Evolutionary conservation across 2,888 invertebrate genomes (phyloP), one percentile per base, ranked within the genome.

Genomic region (Caenorhabditis sp.): DNA sequence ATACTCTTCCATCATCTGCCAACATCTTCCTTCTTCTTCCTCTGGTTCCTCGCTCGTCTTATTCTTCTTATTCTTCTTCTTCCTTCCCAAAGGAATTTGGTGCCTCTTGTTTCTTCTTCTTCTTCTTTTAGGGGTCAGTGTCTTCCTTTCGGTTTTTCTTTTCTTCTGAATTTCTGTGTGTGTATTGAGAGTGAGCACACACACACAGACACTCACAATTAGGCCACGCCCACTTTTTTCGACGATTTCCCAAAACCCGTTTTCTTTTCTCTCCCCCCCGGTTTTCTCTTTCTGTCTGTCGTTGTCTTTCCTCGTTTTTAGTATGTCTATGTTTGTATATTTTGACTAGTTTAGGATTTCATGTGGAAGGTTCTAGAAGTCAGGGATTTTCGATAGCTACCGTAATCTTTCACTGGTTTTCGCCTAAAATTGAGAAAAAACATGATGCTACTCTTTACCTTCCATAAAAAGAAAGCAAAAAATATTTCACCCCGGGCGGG

Each of bases 51-150:
- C 44, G n/a, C n/a, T n/a, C n/a, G n/a, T 41, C 44, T 59, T 35
- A 35, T 38, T 22, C 54, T 24, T 56, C 35, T 35, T 19, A 7
- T 22, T 51, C 47, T 16, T 61, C 44, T n/a, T n/a, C n/a, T n/a
- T 44, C 16, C 74, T 59, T 76, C 68, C 76, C 63, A 63, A 58
- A 75, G 74, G 66, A 73, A 73, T 73, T 73, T 73, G 64, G 74
- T 19, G 16, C 41, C 75, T 75, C 75, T 75, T 75, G 75, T 75
- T 66, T 75, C 69, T 49, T 63, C 70, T 77, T 51, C 19, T 38
- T 68, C 49, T 49, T 35, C 47, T 24, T 41, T n/a, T 44, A 19
- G 35, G 63, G 63, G 63, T 63, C 63, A 63, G 61, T 61, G 41
- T 61, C 41, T 41, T 61, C 24, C 12, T 12, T 31, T n/a, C n/a